A percentile compares a stretch with the other conserved stretches of the same genome.
Conservation (phyloP, 2,113 vertebrate genomes). For the Girardinichthys multiradiatus region DNA sequence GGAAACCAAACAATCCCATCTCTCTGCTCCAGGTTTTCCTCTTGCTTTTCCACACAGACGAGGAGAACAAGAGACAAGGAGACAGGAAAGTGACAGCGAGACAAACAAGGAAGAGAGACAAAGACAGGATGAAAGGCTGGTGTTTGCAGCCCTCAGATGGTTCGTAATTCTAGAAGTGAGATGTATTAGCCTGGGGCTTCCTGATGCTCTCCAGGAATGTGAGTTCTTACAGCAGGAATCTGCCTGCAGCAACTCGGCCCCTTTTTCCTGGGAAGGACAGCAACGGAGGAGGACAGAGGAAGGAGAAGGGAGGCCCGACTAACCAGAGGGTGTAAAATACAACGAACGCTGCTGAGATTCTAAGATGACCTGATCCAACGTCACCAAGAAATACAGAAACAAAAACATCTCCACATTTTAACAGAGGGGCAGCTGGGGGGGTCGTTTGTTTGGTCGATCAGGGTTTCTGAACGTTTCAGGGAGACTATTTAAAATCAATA, state of each 20-base stretch:
- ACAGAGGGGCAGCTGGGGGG: too few relatives aligned
- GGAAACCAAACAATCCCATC: constrained; percentile 33
- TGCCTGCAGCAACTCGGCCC: constrained; percentile 61
- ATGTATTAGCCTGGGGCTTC: constrained; percentile 59
- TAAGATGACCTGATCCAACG: too few relatives aligned
- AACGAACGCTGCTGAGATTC: too few relatives aligned
- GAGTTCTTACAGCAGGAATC: constrained; percentile 59
- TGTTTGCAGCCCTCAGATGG: constrained; percentile 57
- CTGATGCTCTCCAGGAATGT: constrained; percentile 65
- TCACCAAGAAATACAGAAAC: too few relatives aligned
- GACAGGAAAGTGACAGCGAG: constrained; percentile 17
- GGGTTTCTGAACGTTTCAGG: too few relatives aligned
- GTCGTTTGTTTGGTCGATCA: too few relatives aligned
- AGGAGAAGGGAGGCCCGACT: constrained; percentile 25
- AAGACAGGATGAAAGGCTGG: constrained; percentile 48
- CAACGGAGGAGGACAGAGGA: constrained; percentile 9
- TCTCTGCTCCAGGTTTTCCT: neutral
- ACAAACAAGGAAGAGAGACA: constrained; percentile 29
- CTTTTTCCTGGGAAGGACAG: constrained; percentile 39
- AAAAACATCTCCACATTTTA: too few relatives aligned
- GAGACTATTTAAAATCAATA: too few relatives aligned
- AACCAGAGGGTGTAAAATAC: neutral
- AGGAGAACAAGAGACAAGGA: constrained; percentile 6
- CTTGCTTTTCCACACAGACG: neutral
- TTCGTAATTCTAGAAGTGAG: constrained; percentile 66